Evolutionary conservation across 2,113 vertebrate genomes (phyloP).

Genomic region (Rhinopomastus cyanomelas): DNA sequence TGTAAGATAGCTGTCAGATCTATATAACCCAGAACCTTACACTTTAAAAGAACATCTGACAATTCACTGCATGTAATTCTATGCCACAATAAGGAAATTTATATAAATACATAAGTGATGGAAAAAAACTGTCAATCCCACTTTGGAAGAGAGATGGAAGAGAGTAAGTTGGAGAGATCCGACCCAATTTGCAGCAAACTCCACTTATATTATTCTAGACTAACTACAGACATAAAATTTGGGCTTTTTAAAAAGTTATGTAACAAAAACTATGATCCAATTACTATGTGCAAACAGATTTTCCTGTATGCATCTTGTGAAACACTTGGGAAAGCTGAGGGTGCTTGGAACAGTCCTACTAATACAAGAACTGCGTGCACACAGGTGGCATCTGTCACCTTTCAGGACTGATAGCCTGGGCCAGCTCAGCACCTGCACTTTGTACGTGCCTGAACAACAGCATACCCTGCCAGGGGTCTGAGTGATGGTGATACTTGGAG

Average conservation of each 20-base stretch:
- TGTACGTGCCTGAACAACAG: not conserved
- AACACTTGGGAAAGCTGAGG: not conserved
- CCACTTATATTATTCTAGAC: not conserved
- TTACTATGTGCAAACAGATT: fast-evolving
- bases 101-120: not conserved
- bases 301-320: not conserved
- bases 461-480: not conserved
- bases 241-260: not conserved
- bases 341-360: not conserved
- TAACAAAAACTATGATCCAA: not conserved
- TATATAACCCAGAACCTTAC: not conserved
- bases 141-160: not conserved
- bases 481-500: not conserved
- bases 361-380: fast-evolving
- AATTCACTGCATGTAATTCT: not conserved
- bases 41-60: not conserved
- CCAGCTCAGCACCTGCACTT: not conserved
- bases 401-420: fast-evolving
- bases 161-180: not conserved
- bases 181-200: not conserved
- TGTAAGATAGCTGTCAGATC: not conserved
- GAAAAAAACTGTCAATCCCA: not conserved
- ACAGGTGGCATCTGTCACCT: not conserved
- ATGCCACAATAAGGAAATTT: not conserved
- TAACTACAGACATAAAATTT: not conserved